A percentile compares a stretch with the other conserved stretches of the same genome.
phyloP scores from a whole-genome alignment of 1,140 invertebrate genomes.

The Zaprionus vittiger region DNA sequence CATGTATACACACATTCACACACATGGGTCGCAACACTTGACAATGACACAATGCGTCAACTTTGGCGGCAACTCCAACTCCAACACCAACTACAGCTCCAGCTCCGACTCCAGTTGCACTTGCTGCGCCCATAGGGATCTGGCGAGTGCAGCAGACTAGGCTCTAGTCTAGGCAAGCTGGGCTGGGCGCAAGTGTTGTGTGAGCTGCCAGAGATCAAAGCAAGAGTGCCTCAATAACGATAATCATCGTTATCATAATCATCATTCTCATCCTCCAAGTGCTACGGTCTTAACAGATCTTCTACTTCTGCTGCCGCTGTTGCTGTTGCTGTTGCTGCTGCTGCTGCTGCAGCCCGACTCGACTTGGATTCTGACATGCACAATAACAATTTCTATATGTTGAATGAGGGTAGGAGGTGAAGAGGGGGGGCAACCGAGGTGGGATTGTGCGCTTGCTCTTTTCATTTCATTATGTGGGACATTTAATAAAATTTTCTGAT shows the following conservation, averaged over 20 bases:
- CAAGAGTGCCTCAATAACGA: slow-evolving; percentile 83
- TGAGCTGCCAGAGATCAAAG: slow-evolving; percentile 67
- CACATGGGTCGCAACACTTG: slow-evolving; percentile 71
- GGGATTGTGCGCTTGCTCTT: slow-evolving; percentile 23
- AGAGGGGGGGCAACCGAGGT: neutral
- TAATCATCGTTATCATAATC: slow-evolving; percentile 75
- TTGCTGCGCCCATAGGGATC: slow-evolving; percentile 65
- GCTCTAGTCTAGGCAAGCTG: slow-evolving; percentile 10
- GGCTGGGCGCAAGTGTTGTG: slow-evolving; percentile 24
- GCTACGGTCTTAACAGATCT: slow-evolving; percentile 69
- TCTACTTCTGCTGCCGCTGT: slow-evolving; percentile 19
- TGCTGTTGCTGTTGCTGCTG: neutral
- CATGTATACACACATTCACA: neutral
- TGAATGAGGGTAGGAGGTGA: neutral
- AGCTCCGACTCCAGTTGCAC: slow-evolving; percentile 51
- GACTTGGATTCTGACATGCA: slow-evolving; percentile 68
- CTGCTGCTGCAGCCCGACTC: slow-evolving; percentile 6
- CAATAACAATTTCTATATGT: slow-evolving; percentile 71
- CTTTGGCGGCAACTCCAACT: slow-evolving; percentile 70
- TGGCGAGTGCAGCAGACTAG: neutral
- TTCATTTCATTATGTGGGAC: slow-evolving; percentile 69
- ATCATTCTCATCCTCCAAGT: slow-evolving; percentile 45
- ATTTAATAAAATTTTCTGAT: slow-evolving; percentile 79
- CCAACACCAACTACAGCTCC: neutral
- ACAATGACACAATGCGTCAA: slow-evolving; percentile 80